Percentiles rank a stretch among this genome's conserved stretches.
phyloP scores from a whole-genome alignment of 1,140 invertebrate species.

The Fragariocoptes setiger region DNA sequence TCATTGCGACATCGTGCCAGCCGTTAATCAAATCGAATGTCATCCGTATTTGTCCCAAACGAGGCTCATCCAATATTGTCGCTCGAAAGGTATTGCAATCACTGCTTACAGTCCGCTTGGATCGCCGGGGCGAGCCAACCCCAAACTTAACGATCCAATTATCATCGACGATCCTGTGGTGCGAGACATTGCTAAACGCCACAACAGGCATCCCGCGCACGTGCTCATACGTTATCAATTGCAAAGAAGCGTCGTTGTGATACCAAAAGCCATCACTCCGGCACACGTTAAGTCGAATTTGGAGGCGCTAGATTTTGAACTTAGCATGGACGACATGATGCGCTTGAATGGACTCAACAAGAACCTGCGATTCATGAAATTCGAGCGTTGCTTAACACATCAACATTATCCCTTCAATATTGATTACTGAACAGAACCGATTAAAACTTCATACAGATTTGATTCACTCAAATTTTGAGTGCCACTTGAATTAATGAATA shows the following conservation, averaged over 20 bases:
- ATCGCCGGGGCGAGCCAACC: conserved; percentile 13
- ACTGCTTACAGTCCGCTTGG: conserved; percentile 17
- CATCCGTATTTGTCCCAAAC: conserved; percentile 14
- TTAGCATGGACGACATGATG: conserved; percentile 30
- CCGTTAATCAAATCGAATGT: conserved; percentile 11
- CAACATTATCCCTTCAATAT: conserved; percentile 9
- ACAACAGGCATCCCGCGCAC: conserved; percentile 38
- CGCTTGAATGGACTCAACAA: conserved; percentile 15
- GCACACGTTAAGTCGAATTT: conserved; percentile 34
- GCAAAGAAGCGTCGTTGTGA: conserved; percentile 34
- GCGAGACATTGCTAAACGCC: conserved; percentile 27
- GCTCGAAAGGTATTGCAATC: conserved; percentile 13
- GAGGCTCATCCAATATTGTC: conserved; percentile 13
- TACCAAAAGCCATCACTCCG: conserved; percentile 43
- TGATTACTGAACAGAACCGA: neutral
- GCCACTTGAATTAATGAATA: no score
- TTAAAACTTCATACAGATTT: no score
- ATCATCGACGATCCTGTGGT: conserved; percentile 30
- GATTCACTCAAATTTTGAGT: no score
- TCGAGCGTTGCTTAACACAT: conserved; percentile 4
- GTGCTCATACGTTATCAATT: conserved; percentile 39
- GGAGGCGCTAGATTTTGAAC: conserved; percentile 30
- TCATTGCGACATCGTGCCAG: conserved; percentile 6
- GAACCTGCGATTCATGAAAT: conserved; percentile 6
- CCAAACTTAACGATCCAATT: conserved; percentile 7